Evolutionary conservation across 2,113 vertebrate genomes (phyloP), one percentile per base, ranked within the genome.

Genomic region (Romanogobio albipinnatus): DNA sequence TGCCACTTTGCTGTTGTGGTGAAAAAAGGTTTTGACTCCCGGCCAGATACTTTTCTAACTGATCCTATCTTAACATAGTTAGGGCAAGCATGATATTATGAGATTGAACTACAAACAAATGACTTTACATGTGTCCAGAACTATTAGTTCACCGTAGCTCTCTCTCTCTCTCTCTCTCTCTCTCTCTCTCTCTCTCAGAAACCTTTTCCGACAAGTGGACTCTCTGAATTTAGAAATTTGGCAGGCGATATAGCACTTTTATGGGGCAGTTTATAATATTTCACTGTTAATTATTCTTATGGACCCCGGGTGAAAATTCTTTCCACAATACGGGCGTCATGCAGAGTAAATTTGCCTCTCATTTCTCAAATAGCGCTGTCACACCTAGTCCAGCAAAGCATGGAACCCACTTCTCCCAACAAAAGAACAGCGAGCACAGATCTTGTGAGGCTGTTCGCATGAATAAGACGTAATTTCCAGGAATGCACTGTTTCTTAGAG

Each of bases 231-330:
- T 84, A 77, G 3, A 91, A 84, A 84, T 89, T 84, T 92, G 88
- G 83, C 85, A 84, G 61, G 82, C 85, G 10, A 39, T 76, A 68
- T 45, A 85, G 82, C 87, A 64, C 71, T 89, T 93, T 91, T 88
- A 90, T 84, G 86, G 76, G 53, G 75, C 68, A 84, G 91, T 93
- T 92, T 92, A 93, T 91, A 91, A 92, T 91, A 93, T 92, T 92
- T 93, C 84, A 94, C 84, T 85, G 84, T 88, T 91, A 92, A 90
- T 92, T 93, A 90, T 91, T 89, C 87, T 87, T 91, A 80, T 76
- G 62, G 89, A 87, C 81, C 75, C 74, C 47, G 39, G 77, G 75
- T 77, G 81, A 81, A 90, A 82, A 92, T 90, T 91, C 87, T 89
- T 90, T 93, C 90, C 89, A 87, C 85, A 80, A 89, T 56, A 66